phyloP scores from a whole-genome alignment of 1,140 invertebrate species.

The Aethina tumida region DNA sequence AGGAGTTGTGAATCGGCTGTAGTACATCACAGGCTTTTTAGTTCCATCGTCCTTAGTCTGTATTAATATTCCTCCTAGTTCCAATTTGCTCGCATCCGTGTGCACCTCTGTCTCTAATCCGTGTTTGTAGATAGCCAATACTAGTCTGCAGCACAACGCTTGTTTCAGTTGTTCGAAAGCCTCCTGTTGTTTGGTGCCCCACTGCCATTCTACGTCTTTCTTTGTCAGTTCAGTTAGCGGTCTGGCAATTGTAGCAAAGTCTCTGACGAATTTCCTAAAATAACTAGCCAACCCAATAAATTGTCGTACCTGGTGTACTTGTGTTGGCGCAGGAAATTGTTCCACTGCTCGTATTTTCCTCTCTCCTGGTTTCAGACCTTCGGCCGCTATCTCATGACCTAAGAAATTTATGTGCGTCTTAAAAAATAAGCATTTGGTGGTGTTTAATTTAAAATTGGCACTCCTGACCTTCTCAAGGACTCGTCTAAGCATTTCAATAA shows the following conservation, averaged over 20 bases:
- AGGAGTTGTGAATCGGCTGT: slow-evolving; percentile 22
- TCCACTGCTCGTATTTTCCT: slow-evolving; percentile 24
- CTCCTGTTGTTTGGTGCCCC: slow-evolving; percentile 3
- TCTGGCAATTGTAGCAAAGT: slow-evolving; percentile 11
- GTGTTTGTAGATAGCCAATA: too few relatives aligned
- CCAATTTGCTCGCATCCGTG: too few relatives aligned
- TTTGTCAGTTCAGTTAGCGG: slow-evolving; percentile 10
- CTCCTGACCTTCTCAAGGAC: too few relatives aligned
- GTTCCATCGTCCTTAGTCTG: slow-evolving; percentile 16
- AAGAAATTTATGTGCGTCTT: too few relatives aligned
- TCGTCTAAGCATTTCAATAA: too few relatives aligned
- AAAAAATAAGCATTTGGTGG: too few relatives aligned
- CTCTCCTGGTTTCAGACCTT: slow-evolving; percentile 25
- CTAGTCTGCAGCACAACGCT: too few relatives aligned
- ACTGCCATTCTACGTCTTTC: slow-evolving; percentile 8
- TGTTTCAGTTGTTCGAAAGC: slow-evolving; percentile 6
- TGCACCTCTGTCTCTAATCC: too few relatives aligned
- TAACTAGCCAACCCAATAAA: slow-evolving; percentile 30
- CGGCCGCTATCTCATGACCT: too few relatives aligned
- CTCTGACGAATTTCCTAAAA: slow-evolving; percentile 8
- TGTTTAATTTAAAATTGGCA: too few relatives aligned
- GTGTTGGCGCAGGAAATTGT: slow-evolving; percentile 20
- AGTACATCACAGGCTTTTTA: slow-evolving; percentile 25
- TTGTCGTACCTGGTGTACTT: slow-evolving; percentile 26
- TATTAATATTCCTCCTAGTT: slow-evolving; percentile 28